Percentiles rank a stretch among this genome's conserved stretches.
These are phyloP conservation scores for Carpatolechia fugitivella DNA, from an alignment of 2,888 invertebrate species.

Conservation along the genomic window DNA sequence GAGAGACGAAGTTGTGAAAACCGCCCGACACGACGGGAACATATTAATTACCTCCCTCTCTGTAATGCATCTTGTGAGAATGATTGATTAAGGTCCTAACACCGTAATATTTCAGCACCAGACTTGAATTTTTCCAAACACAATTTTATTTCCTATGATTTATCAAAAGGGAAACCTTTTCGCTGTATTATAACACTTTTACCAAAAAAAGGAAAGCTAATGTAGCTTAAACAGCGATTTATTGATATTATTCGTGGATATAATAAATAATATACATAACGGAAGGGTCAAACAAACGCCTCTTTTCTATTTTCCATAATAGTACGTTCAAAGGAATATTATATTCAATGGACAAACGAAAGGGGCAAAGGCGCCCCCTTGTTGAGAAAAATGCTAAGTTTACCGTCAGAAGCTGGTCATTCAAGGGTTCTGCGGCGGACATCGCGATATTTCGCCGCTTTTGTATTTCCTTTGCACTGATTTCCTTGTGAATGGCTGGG, in stretches of 20 bases:
- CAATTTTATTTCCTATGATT: neutral
- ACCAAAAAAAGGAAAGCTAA: conserved; percentile 50
- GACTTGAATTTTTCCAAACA: neutral
- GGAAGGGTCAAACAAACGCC: conserved; percentile 62
- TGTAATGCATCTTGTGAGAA: conserved; percentile 47
- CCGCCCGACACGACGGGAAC: conserved; percentile 47
- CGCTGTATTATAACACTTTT: conserved; percentile 25
- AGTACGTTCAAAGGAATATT: conserved; percentile 43
- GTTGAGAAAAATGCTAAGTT: conserved; percentile 55
- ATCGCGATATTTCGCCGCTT: conserved; percentile 63
- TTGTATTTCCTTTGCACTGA: conserved; percentile 68
- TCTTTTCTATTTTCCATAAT: conserved; percentile 57
- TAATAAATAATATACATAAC: conserved; percentile 63
- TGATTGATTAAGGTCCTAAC: conserved; percentile 49
- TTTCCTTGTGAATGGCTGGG: conserved; percentile 62
- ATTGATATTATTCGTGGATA: conserved; percentile 56
- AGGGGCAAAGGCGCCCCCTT: conserved; percentile 48
- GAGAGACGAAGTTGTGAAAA: conserved; percentile 55
- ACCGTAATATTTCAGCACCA: conserved; percentile 2
- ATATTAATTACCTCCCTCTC: conserved; percentile 65
- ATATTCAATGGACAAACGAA: conserved; percentile 58
- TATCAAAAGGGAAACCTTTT: neutral
- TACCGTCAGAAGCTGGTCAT: conserved; percentile 58
- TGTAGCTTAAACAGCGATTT: conserved; percentile 66
- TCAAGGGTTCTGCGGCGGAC: conserved; percentile 66